Base-by-base conservation (phyloP, 92 coral and sea anemone species). In the Porites cylindrica region DNA sequence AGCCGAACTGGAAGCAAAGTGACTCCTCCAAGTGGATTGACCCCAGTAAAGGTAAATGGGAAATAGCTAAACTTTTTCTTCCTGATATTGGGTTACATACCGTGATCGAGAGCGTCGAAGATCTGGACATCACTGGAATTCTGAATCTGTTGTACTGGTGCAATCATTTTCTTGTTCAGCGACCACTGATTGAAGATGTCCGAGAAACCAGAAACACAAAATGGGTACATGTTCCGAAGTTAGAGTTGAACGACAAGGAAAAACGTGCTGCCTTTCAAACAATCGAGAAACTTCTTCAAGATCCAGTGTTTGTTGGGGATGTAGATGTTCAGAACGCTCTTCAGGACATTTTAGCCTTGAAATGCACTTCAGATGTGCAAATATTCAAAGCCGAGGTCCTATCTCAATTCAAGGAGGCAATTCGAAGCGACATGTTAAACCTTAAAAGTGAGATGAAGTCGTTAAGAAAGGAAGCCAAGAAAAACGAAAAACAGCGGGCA, bases 1-100 rank as follows among this genome's bases (percentile, higher is more conserved):
- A 78, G 24, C 96, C 94, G 21, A 86, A 88, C 59, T 96, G 98
- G 98, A 76, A 82, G 38, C 94, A 94, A 77, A 96, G 98, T 82
- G 94, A 94, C 72, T 50, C 83, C 52, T 69, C 80, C 61, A 92
- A 88, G 53, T 96, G 98, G 98, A 65, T 58, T 60, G 96, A 96
- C 77, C 96, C 93, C 32, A 78, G 47, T 81, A 77, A 24, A 73
- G 98, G 98, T 19, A 87, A 84, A 53, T 96, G 98, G 98, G 96
- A 96, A 64, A 80, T 94, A 59, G 98, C 94, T 17, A 96, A 96
- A 88, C 80, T 96, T 50, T 94, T 77, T 58, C 89, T 96, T 88
- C 94, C 98, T 0, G 87, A 89, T 69, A 66, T 89, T 51, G 98
- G 91, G 4, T 69, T 19, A 65, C 84, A 73, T 66, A 80, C 72